Conservation (phyloP, 2,797 vertebrate genomes). For the Corythornis leucogaster region DNA sequence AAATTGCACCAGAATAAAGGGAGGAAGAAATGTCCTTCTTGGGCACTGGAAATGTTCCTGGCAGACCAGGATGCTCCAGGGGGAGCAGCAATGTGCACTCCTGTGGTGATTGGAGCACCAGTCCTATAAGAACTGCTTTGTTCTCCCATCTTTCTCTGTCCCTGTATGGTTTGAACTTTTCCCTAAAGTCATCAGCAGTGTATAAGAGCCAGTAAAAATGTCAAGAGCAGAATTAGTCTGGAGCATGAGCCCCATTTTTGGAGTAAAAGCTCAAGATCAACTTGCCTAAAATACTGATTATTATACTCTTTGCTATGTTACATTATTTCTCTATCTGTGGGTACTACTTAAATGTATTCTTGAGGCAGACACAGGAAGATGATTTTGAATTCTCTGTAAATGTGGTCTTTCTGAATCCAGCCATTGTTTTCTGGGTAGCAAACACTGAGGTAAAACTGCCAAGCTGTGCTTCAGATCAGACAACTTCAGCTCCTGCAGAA, state of each 20-base stretch:
- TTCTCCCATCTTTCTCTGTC: neutral
- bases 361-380: neutral
- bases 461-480: neutral
- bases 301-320: neutral
- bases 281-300: neutral
- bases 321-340: no score
- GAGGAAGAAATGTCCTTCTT: neutral
- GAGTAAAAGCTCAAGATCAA: neutral
- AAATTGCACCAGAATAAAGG: neutral
- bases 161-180: neutral
- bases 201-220: neutral
- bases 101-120: neutral
- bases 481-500: neutral
- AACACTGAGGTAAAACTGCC: neutral
- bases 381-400: neutral
- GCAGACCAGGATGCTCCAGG: fast-evolving
- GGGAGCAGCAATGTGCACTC: neutral
- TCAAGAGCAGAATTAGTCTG: neutral
- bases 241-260: neutral
- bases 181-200: neutral
- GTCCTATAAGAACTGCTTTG: neutral
- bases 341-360: neutral
- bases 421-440: neutral
- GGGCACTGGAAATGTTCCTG: neutral
- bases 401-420: neutral